Percentiles rank a stretch among this genome's conserved stretches.
Evolutionary conservation across 92 coral and sea anemone species (phyloP).

Genomic region (Porites evermanni): DNA sequence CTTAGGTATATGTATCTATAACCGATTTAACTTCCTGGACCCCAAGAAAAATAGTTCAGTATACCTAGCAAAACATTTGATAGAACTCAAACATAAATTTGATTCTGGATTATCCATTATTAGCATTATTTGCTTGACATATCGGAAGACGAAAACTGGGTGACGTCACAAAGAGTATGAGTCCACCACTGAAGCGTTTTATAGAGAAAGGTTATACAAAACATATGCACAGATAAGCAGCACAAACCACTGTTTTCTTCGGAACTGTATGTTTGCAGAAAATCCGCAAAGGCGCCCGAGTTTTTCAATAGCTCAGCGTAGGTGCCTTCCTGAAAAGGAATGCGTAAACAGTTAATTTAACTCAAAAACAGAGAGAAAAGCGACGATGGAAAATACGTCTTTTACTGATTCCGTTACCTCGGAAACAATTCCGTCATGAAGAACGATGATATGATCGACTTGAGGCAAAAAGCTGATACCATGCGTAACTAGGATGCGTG

Average conservation of each 20-base stretch:
- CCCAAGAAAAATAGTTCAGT: too few species aligned
- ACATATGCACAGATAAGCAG: background rate
- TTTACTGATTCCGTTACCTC: slow-evolving; percentile 51
- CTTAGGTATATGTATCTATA: too few species aligned
- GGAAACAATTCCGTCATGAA: slow-evolving; percentile 73
- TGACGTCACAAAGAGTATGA: too few species aligned
- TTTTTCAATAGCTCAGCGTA: slow-evolving; percentile 75
- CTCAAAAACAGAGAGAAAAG: background rate
- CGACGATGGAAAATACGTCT: background rate
- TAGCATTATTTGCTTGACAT: too few species aligned
- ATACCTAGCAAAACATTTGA: too few species aligned
- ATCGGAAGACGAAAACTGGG: too few species aligned
- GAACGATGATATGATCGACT: slow-evolving; percentile 79
- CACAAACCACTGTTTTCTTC: slow-evolving; percentile 30
- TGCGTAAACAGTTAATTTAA: background rate
- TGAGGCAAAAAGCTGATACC: slow-evolving; percentile 70
- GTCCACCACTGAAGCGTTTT: too few species aligned
- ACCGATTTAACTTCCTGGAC: too few species aligned
- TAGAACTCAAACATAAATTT: too few species aligned
- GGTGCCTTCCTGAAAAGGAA: slow-evolving; percentile 72
- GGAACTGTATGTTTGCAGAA: slow-evolving; percentile 63
- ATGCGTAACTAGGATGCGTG: slow-evolving; percentile 79
- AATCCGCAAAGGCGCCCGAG: slow-evolving; percentile 85
- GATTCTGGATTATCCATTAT: too few species aligned
- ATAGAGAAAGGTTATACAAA: too few species aligned